Evolutionary conservation across 2,888 invertebrate species (phyloP).

Genomic region (Drosophila prolongata): DNA sequence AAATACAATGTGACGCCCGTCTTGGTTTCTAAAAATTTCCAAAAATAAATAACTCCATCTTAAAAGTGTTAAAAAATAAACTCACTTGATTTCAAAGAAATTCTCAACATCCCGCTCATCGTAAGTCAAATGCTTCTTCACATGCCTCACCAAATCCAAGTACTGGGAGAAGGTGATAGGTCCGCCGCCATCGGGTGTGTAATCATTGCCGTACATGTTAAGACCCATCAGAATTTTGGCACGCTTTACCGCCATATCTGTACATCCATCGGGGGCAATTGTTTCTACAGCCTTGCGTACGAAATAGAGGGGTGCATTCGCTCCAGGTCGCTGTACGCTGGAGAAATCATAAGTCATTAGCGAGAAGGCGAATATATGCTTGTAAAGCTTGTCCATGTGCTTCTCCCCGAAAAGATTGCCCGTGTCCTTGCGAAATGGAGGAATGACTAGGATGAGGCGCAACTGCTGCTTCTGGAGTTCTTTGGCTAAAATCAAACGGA

Average conservation of each 20-base stretch:
- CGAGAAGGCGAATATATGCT: constrained; percentile 93
- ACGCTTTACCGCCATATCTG: constrained; percentile 85
- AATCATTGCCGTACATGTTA: constrained; percentile 97
- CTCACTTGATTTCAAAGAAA: constrained; percentile 93
- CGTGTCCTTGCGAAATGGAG: constrained; percentile 87
- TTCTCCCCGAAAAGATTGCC: constrained; percentile 89
- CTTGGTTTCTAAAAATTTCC: constrained; percentile 86
- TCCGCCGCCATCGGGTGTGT: constrained; percentile 92
- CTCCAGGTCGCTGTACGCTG: constrained; percentile 91
- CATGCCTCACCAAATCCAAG: constrained; percentile 89
- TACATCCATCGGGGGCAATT: constrained; percentile 87
- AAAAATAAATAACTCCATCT: background rate
- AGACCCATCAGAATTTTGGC: constrained; percentile 94
- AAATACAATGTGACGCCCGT: constrained; percentile 91
- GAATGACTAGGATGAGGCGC: constrained; percentile 91
- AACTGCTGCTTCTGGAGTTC: constrained; percentile 86
- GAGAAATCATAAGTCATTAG: constrained; percentile 99
- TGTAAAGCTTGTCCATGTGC: constrained; percentile 91
- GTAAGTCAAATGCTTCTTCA: constrained; percentile 91
- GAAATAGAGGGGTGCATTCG: constrained; percentile 96
- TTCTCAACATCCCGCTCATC: constrained; percentile 93
- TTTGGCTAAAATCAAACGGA: constrained; percentile 84
- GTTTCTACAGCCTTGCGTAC: constrained; percentile 90
- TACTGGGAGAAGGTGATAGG: constrained; percentile 92
- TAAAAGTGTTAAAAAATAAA: constrained; percentile 14